Base-by-base conservation (phyloP, 2,797 vertebrate species). In the Dipus sagitta region DNA sequence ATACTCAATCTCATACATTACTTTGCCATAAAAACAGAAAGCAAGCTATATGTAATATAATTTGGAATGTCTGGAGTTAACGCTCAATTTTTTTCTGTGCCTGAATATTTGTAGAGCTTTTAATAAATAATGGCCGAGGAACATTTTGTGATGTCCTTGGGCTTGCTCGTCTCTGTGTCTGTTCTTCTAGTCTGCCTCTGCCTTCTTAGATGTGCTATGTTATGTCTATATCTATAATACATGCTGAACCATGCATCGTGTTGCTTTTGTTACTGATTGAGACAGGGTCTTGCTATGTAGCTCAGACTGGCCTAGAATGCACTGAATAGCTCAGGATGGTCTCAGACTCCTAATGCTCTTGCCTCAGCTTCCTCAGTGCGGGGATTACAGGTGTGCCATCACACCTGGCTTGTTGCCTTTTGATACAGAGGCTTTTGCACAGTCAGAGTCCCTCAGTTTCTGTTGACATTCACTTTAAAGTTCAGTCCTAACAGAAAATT, bases 401-500 rank as follows among this genome's bases (percentile, higher is more conserved):
- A 67, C 23, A 54, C 30, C 14, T 20, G 62, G 30, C 60, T 67
- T 64, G 30, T 34, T 91, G 30, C 23, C 68, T 88, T 92, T 84
- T 68, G 54, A 28, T 7, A 30, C 12, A 65, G 67, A 86, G 71
- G 38, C 71, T 67, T 9, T 62, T 75, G 26, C 3, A 70, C 14
- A 52, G 6, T 38, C 60, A 24, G 62, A 62, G 52, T 54, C n/a
- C n/a, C 79, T 90, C 47, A 52, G 54, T 54, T 81, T 87, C 81
- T 90, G 42, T 85, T 87, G 72, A 23, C 58, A 70, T 83, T 94
- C 83, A 77, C 26, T 85, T 58, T 86, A 11, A 94, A 90, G 47
- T 78, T 92, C 24, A 94, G 60, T 78, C 42, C 90, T 93, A 87
- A 91, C 8, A 88, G 74, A 23, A 90, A 67, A 68, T 75, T 70